These are phyloP conservation scores for Formica exsecta DNA, from an alignment of 1,140 invertebrate genomes.

Conservation along the genomic window DNA sequence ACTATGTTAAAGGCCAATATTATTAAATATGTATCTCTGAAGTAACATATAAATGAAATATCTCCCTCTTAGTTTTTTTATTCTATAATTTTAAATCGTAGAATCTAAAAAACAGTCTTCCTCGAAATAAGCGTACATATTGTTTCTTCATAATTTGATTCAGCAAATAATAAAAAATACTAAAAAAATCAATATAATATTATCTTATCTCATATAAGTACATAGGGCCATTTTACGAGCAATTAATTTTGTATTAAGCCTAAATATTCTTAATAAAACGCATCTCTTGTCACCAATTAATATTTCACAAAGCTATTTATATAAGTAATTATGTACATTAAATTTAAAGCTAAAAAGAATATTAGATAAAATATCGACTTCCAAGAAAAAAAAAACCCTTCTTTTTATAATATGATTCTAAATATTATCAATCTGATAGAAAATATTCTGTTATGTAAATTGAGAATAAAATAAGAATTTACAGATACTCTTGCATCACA, in stretches of 20 bases:
- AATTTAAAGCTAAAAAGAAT: slow-evolving; percentile 23
- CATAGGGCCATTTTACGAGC: slow-evolving; percentile 7
- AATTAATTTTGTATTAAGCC: slow-evolving; percentile 24
- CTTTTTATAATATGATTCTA: slow-evolving; percentile 7
- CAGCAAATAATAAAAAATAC: slow-evolving; percentile 32
- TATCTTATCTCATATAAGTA: slow-evolving; percentile 34
- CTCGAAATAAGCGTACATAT: slow-evolving; percentile 48
- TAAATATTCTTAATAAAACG: slow-evolving; percentile 37
- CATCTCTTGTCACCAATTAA: slow-evolving; percentile 14
- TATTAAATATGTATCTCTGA: slow-evolving; percentile 55
- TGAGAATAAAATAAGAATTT: neutral
- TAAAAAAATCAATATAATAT: slow-evolving; percentile 18
- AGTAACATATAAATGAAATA: slow-evolving; percentile 64
- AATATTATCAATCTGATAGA: slow-evolving; percentile 17
- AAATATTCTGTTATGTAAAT: slow-evolving; percentile 31
- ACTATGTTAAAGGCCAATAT: slow-evolving; percentile 36
- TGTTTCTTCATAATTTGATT: slow-evolving; percentile 32
- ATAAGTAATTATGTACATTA: slow-evolving; percentile 21
- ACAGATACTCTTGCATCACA: neutral
- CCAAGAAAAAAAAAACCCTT: neutral
- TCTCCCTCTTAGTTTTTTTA: slow-evolving; percentile 19
- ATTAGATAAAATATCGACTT: slow-evolving; percentile 21
- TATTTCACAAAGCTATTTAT: slow-evolving; percentile 17
- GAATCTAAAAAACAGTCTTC: slow-evolving; percentile 69
- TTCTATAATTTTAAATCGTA: slow-evolving; percentile 41